These are phyloP conservation scores for Dicycla oo DNA, from an alignment of 2,888 invertebrate species.

Conservation along the genomic window DNA sequence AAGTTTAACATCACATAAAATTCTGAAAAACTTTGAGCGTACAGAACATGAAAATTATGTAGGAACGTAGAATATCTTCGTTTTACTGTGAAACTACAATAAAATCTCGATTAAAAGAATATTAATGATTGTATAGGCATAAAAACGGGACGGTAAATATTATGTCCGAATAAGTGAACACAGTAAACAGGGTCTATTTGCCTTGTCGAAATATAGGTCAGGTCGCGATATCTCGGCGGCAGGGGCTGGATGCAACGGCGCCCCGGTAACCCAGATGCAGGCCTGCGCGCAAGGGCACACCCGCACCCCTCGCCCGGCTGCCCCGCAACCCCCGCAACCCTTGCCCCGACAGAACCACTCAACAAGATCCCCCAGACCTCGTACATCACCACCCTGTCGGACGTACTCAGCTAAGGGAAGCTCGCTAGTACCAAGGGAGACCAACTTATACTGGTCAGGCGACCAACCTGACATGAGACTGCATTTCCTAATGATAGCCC, in stretches of 20 bases:
- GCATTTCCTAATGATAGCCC: conserved; percentile 67
- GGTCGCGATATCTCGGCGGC: conserved; percentile 74
- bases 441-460: conserved; percentile 42
- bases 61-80: neutral
- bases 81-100: neutral
- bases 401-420: conserved; percentile 27
- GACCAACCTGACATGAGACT: conserved; percentile 58
- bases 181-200: conserved; percentile 72
- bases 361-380: conserved; percentile 62
- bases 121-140: neutral
- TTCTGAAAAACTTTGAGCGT: conserved; percentile 4
- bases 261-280: conserved; percentile 84
- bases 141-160: conserved; percentile 37
- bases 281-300: conserved; percentile 78
- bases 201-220: conserved; percentile 81
- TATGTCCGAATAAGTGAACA: conserved; percentile 66
- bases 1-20: neutral
- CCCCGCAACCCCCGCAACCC: conserved; percentile 60
- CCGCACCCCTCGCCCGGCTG: conserved; percentile 65
- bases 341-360: conserved; percentile 53
- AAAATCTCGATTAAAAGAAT: neutral
- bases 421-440: conserved; percentile 29
- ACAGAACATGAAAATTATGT: neutral
- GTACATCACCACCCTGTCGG: conserved; percentile 43
- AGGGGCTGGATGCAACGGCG: conserved; percentile 79